Percentiles rank a stretch among this genome's conserved stretches.
Conservation (phyloP, 2,888 invertebrate genomes). For the Lepas anatifera region DNA sequence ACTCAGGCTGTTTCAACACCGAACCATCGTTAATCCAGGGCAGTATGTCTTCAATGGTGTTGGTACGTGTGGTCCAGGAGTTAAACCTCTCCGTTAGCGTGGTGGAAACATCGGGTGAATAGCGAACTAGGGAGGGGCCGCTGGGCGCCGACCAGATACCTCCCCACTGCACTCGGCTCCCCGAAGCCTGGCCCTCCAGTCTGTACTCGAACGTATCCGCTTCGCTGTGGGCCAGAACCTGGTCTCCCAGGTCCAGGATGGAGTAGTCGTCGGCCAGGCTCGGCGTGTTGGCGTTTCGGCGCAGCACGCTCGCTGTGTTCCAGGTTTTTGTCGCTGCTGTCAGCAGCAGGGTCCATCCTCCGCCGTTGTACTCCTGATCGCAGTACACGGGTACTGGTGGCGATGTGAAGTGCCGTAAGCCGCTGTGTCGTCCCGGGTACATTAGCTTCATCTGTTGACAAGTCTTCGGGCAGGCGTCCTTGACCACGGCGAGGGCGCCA, state of each 20-base stretch:
- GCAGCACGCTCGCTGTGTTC: too few species aligned
- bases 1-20: not conserved
- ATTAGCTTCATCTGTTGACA: not conserved
- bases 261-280: too few species aligned
- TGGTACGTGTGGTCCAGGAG: not conserved
- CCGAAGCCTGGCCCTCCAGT: not conserved
- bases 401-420: not conserved
- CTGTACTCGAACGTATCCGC: not conserved
- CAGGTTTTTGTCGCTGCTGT: not conserved
- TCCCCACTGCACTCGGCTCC: not conserved
- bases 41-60: not conserved
- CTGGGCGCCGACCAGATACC: not conserved
- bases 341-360: too few species aligned
- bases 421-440: not conserved
- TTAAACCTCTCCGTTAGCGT: not conserved
- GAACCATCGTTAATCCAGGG: not conserved
- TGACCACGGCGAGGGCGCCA: not conserved
- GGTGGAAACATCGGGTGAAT: not conserved
- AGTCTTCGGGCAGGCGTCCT: not conserved
- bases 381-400: too few species aligned
- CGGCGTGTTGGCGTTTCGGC: too few species aligned
- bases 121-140: not conserved
- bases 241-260: too few species aligned
- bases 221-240: not conserved
- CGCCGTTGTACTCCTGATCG: too few species aligned